A percentile compares a stretch with the other conserved stretches of the same genome.
These are phyloP conservation scores for Acanthis flammea DNA, from an alignment of 2,797 vertebrate genomes.

Conservation along the genomic window DNA sequence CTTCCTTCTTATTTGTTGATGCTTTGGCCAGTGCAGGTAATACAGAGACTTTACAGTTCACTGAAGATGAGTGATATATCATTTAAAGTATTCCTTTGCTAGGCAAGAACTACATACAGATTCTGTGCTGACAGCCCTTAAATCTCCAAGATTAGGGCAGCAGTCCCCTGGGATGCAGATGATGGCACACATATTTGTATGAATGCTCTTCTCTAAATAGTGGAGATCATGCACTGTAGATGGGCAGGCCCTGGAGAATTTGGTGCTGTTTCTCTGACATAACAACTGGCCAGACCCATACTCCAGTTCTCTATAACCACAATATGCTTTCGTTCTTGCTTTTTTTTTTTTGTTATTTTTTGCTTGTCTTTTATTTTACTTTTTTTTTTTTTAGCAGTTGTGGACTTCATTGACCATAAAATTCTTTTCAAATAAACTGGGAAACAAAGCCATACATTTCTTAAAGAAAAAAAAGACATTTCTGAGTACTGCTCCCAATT, in stretches of 20 bases:
- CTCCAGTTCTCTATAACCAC: not conserved
- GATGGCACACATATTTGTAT: not conserved
- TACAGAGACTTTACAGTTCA: not conserved
- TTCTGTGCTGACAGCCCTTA: constrained; percentile 6
- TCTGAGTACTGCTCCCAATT: not conserved
- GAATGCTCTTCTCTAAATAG: not conserved
- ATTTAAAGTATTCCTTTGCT: constrained; percentile 33
- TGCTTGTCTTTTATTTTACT: not conserved
- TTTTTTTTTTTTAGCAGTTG: not conserved
- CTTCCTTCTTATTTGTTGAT: not conserved
- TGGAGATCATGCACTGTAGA: not conserved
- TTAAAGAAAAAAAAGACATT: not conserved
- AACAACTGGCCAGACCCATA: not conserved
- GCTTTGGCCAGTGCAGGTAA: not conserved
- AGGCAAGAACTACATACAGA: not conserved
- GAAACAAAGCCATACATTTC: not conserved
- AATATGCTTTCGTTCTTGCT: accelerated
- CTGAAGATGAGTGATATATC: not conserved
- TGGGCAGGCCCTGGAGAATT: not conserved
- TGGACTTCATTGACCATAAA: not conserved
- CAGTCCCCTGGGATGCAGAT: not conserved
- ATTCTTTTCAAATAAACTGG: not conserved
- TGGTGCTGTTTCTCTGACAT: not conserved
- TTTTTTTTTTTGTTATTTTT: not conserved
- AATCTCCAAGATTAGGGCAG: not conserved